A percentile compares a stretch with the other conserved stretches of the same genome.
phyloP scores from a whole-genome alignment of 2,888 invertebrate genomes.

The Apomyelois bistriatella region DNA sequence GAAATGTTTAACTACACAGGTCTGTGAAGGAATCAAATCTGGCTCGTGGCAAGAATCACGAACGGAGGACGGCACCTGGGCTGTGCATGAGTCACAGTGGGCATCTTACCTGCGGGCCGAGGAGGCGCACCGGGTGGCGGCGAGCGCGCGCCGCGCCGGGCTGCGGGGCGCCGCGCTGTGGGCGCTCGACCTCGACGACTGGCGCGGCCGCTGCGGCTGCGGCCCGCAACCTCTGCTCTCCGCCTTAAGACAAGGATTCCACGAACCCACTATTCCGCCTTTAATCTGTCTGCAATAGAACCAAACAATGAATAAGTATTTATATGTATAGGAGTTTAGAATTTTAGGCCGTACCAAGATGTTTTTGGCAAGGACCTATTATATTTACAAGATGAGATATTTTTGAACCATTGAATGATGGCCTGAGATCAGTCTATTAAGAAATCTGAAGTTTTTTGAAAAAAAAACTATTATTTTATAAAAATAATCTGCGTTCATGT shows the following conservation, averaged over 20 bases:
- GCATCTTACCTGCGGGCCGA: conserved; percentile 86
- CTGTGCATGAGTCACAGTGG: conserved; percentile 87
- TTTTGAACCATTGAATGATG: no score
- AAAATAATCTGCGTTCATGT: no score
- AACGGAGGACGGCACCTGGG: conserved; percentile 86
- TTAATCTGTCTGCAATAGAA: conserved; percentile 31
- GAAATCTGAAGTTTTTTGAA: no score
- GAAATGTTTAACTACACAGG: conserved; percentile 47
- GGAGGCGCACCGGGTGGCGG: conserved; percentile 82
- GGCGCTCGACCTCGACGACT: conserved; percentile 90
- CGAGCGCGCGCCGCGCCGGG: conserved; percentile 77
- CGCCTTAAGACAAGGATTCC: conserved; percentile 73
- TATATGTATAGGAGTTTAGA: no score
- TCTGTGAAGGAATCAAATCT: conserved; percentile 80
- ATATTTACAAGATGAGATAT: no score
- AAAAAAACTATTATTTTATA: no score
- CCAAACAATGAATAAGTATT: no score
- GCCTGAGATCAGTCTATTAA: no score
- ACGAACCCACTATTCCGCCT: conserved; percentile 50
- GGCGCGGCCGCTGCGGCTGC: conserved; percentile 84
- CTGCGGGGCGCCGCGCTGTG: conserved; percentile 88
- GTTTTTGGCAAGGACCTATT: no score
- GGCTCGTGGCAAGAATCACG: conserved; percentile 77
- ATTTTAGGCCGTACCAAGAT: no score
- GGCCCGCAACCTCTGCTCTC: conserved; percentile 83